A percentile compares a stretch with the other conserved stretches of the same genome.
Evolutionary conservation across 1,140 invertebrate genomes (phyloP).

Genomic region (Luehdorfia chinensis): DNA sequence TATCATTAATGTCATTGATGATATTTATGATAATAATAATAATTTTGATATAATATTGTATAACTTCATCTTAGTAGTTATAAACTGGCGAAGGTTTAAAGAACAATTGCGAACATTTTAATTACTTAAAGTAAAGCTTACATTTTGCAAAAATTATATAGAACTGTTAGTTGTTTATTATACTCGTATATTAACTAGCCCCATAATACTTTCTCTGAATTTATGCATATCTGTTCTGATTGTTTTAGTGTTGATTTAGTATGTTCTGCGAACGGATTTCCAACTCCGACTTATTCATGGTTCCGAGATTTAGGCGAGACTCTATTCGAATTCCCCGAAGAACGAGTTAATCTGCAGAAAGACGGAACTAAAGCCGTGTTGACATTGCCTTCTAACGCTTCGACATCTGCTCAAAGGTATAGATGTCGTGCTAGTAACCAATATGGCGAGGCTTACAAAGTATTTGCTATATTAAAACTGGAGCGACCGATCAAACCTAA

Average conservation of each 20-base stretch:
- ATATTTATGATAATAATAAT: no score
- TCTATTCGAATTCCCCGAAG: conserved; percentile 35
- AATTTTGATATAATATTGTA: no score
- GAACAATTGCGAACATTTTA: no score
- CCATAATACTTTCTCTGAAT: no score
- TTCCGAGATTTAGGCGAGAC: conserved; percentile 38
- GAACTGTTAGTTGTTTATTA: no score
- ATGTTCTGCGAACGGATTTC: conserved; percentile 44
- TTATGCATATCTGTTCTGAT: no score
- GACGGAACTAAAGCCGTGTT: conserved; percentile 33
- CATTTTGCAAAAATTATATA: no score
- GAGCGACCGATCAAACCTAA: conserved; percentile 37
- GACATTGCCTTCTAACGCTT: conserved; percentile 26
- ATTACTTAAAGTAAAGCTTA: no score
- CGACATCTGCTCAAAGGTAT: conserved; percentile 35
- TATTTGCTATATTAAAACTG: conserved; percentile 36
- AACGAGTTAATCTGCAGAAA: conserved; percentile 30
- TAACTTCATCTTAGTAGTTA: no score
- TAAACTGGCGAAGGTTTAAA: no score
- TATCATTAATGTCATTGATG: no score
- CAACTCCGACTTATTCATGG: conserved; percentile 47
- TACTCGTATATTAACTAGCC: no score
- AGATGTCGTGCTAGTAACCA: conserved; percentile 44
- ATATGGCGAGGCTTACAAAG: conserved; percentile 33
- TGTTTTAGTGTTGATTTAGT: conserved; percentile 45